These are phyloP conservation scores for Aix galericulata DNA, from an alignment of 2,113 vertebrate species.

Conservation along the genomic window DNA sequence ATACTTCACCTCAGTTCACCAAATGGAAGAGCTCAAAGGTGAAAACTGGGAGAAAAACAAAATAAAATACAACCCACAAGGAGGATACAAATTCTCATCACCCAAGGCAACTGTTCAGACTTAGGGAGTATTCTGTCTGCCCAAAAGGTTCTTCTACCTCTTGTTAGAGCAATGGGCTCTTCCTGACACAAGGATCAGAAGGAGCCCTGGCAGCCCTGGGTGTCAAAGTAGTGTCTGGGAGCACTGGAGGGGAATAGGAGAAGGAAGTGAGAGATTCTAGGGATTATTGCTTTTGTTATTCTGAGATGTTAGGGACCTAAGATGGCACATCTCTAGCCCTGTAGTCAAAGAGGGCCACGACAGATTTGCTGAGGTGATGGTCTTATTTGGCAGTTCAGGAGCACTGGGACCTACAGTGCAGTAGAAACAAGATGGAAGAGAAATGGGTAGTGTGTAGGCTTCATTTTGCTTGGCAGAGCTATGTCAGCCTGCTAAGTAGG, in stretches of 20 bases:
- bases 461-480: background rate
- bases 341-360: background rate
- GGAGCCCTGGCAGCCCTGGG: background rate
- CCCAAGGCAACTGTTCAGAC: background rate
- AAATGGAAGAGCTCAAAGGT: background rate
- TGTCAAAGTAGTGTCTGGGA: background rate
- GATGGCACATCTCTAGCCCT: background rate
- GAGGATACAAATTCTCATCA: background rate
- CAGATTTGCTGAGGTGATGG: background rate
- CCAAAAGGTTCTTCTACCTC: background rate
- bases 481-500: background rate
- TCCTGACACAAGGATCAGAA: background rate
- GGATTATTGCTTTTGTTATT: background rate
- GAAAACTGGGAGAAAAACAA: background rate
- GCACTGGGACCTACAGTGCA: background rate
- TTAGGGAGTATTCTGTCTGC: background rate
- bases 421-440: background rate
- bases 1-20: background rate
- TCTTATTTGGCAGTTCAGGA: background rate
- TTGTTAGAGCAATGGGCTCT: background rate
- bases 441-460: background rate
- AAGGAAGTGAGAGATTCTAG: background rate
- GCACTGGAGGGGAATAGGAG: rapidly evolving
- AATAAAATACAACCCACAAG: background rate
- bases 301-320: background rate